Conservation (phyloP, 2,888 invertebrate genomes). For the Abrostola triplasia region DNA sequence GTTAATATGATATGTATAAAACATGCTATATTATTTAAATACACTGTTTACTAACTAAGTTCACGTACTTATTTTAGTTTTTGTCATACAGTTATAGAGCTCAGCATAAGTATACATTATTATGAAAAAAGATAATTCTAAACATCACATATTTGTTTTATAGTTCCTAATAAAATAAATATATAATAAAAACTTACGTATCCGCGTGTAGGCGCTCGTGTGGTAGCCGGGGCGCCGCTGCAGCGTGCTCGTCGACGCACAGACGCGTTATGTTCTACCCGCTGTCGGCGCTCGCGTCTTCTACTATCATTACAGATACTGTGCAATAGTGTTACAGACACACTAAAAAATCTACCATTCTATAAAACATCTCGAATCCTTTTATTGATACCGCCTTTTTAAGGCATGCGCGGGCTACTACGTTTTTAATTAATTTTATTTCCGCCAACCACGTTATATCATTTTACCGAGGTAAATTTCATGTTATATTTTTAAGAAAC, state of each 20-base stretch:
- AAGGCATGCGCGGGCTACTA: conserved; percentile 9
- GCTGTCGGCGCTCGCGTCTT: conserved; percentile 36
- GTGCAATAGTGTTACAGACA: conserved; percentile 55
- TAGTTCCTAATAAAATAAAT: conserved; percentile 2
- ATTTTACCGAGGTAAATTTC: too few relatives aligned
- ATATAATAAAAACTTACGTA: conserved; percentile 52
- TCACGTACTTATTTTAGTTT: too few relatives aligned
- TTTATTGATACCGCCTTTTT: conserved; percentile 5
- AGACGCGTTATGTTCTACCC: conserved; percentile 51
- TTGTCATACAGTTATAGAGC: not conserved
- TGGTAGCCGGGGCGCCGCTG: conserved; percentile 30
- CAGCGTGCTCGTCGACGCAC: conserved; percentile 56
- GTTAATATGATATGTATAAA: too few relatives aligned
- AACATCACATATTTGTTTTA: not conserved
- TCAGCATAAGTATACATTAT: not conserved
- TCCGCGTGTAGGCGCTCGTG: conserved; percentile 26
- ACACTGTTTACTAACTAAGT: too few relatives aligned
- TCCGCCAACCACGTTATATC: too few relatives aligned
- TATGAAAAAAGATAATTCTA: not conserved
- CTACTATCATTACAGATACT: conserved; percentile 51
- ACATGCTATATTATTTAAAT: too few relatives aligned
- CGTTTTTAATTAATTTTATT: not conserved
- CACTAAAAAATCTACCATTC: conserved; percentile 23
- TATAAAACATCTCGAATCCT: conserved; percentile 15
- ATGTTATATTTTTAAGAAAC: too few relatives aligned